Evolutionary conservation across 2,113 vertebrate genomes (phyloP).

Genomic region (Camelus bactrianus): DNA sequence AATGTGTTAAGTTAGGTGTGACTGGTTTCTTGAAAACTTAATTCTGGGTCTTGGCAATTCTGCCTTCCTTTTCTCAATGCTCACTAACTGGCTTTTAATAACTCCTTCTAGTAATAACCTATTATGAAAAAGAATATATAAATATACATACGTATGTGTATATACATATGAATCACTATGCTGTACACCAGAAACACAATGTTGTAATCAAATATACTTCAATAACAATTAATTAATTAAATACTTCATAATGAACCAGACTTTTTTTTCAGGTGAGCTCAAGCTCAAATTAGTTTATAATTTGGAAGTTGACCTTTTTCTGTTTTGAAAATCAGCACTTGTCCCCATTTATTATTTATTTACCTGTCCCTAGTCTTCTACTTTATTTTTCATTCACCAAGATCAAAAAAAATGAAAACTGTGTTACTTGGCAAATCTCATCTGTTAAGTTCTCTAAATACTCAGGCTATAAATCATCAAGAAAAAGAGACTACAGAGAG

Average conservation of each 20-base stretch:
- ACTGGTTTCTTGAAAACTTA: slow-evolving; percentile 35
- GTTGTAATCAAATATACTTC: no score
- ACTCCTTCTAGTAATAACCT: not conserved
- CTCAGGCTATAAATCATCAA: not conserved
- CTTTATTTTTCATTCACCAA: not conserved
- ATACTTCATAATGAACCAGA: not conserved
- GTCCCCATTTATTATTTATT: no score
- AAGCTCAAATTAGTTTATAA: slow-evolving; percentile 19
- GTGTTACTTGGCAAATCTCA: not conserved
- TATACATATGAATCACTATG: no score
- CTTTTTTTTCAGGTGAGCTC: not conserved
- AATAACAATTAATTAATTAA: no score
- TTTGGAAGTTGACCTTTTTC: not conserved
- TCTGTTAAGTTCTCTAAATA: not conserved
- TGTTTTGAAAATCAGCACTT: slow-evolving; percentile 11
- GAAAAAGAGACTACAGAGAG: not conserved
- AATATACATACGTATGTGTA: no score
- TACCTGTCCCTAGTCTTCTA: not conserved
- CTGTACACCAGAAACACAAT: no score
- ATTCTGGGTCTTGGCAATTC: not conserved
- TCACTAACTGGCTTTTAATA: not conserved
- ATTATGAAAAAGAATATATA: no score
- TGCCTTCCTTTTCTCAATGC: not conserved
- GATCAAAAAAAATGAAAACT: not conserved
- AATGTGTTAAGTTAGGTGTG: not conserved